phyloP scores from a whole-genome alignment of 1,140 invertebrate genomes.

The Papilio aristodemus region DNA sequence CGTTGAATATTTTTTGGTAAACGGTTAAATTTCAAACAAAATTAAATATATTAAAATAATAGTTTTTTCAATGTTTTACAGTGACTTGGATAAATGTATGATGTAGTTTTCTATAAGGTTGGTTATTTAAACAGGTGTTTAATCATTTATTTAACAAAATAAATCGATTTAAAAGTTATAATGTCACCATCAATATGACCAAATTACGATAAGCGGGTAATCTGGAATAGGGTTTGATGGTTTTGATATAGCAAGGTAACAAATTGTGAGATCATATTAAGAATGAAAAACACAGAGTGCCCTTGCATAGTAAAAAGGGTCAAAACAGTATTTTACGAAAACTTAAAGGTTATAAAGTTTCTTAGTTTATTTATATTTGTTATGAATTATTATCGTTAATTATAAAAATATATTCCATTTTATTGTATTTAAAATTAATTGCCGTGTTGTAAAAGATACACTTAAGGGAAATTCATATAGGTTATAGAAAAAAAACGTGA shows the following conservation, averaged over 20 bases:
- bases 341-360: conserved; percentile 8
- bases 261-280: conserved; percentile 74
- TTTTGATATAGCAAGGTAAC: conserved; percentile 72
- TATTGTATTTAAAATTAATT: too few species aligned
- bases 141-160: background rate
- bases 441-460: background rate
- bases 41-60: too few species aligned
- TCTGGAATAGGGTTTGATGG: conserved; percentile 70
- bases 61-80: too few species aligned
- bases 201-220: conserved; percentile 46
- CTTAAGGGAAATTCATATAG: background rate
- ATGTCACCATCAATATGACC: conserved; percentile 71
- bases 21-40: too few species aligned
- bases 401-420: background rate
- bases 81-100: too few species aligned
- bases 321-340: background rate
- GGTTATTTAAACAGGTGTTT: background rate
- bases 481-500: conserved; percentile 25
- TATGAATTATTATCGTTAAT: background rate
- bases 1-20: too few species aligned
- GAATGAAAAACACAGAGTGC: conserved; percentile 73
- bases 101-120: too few species aligned
- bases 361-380: background rate
- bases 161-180: background rate
- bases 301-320: conserved; percentile 52